Conservation (phyloP, 2,797 vertebrate species). For the Triplophysa yarkandensis region DNA sequence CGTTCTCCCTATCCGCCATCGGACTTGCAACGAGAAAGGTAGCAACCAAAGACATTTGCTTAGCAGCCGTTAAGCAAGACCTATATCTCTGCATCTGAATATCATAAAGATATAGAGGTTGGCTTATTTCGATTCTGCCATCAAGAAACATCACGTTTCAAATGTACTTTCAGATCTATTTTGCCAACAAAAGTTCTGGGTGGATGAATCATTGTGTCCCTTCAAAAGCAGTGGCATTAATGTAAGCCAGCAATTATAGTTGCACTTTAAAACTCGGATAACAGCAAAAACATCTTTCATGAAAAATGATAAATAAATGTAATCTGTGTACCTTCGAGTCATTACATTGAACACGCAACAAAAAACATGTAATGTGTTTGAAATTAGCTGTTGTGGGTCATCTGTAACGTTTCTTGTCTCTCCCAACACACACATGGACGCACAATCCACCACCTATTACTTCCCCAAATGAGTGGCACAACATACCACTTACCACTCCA, state of each 20-base stretch:
- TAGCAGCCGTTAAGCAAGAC: too few species aligned
- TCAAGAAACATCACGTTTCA: too few species aligned
- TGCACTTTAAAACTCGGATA: background rate
- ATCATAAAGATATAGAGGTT: too few species aligned
- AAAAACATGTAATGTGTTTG: background rate
- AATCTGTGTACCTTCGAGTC: background rate
- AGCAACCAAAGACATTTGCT: too few species aligned
- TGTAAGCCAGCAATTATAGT: background rate
- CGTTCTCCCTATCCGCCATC: too few species aligned
- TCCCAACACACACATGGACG: background rate
- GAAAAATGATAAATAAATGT: background rate
- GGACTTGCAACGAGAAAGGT: too few species aligned
- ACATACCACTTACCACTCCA: constrained; percentile 7
- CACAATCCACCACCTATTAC: background rate
- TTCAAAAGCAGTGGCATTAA: background rate
- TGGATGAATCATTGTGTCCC: background rate
- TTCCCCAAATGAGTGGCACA: constrained; percentile 6
- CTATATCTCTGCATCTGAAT: too few species aligned
- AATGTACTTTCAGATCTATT: too few species aligned
- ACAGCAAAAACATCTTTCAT: background rate
- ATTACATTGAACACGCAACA: background rate
- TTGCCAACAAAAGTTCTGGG: background rate
- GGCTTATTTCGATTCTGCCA: too few species aligned
- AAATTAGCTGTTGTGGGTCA: background rate
- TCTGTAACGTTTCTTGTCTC: background rate